A percentile compares a stretch with the other conserved stretches of the same genome.
Evolutionary conservation across 2,888 invertebrate species (phyloP).

Genomic region (Campoplex nolae): DNA sequence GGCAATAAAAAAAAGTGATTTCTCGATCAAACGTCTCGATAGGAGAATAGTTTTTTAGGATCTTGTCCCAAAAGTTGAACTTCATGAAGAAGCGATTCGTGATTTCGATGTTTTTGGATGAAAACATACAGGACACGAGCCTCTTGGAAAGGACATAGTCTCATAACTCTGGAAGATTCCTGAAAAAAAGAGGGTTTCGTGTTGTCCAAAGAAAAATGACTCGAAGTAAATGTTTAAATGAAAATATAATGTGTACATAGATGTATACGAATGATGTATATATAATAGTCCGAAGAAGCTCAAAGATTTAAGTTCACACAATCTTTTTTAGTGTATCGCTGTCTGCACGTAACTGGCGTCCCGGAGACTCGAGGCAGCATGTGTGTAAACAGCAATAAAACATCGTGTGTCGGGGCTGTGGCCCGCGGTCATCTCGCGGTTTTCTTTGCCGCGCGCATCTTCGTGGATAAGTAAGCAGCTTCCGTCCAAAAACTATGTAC

Average conservation of each 20-base stretch:
- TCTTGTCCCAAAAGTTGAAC: too few species aligned
- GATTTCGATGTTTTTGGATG: too few species aligned
- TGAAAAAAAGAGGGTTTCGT: not conserved
- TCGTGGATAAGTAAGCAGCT: constrained; percentile 74
- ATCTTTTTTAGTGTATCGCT: constrained; percentile 18
- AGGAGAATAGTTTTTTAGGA: too few species aligned
- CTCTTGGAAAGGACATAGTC: too few species aligned
- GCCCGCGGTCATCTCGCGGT: constrained; percentile 70
- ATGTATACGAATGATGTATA: constrained; percentile 1
- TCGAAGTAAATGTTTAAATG: not conserved
- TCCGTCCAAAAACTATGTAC: constrained; percentile 53
- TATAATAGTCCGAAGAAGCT: constrained; percentile 32
- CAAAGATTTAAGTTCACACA: constrained; percentile 39
- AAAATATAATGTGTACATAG: not conserved
- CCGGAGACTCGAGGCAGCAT: constrained; percentile 75
- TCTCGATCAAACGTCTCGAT: too few species aligned
- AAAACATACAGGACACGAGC: too few species aligned
- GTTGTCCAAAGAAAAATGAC: not conserved
- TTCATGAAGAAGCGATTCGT: too few species aligned
- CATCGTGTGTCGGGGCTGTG: constrained; percentile 67
- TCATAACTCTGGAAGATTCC: too few species aligned
- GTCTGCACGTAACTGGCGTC: constrained; percentile 45
- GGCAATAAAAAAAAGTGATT: too few species aligned
- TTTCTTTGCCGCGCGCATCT: constrained; percentile 46
- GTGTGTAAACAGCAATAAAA: constrained; percentile 82